Conservation (phyloP, 2,888 invertebrate genomes). For the Brachypalpus laphriformis region DNA sequence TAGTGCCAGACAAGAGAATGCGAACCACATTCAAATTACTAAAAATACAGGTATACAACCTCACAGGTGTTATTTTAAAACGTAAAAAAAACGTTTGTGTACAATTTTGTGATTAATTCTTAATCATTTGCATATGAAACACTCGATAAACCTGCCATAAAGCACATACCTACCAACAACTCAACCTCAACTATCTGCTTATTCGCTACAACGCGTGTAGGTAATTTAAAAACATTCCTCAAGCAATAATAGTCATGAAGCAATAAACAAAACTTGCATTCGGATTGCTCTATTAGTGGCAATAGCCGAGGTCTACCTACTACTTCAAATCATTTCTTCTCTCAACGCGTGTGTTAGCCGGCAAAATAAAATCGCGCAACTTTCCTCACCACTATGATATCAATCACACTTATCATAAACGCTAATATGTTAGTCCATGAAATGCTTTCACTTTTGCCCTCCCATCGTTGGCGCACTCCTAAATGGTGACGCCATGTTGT, state of each 20-base stretch:
- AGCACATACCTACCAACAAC: background rate
- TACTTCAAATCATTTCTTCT: background rate
- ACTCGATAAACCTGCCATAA: background rate
- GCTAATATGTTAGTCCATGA: background rate
- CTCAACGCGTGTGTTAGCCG: background rate
- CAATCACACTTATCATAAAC: slow-evolving; percentile 38
- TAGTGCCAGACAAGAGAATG: no score
- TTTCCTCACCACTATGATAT: slow-evolving; percentile 8
- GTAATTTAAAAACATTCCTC: slow-evolving; percentile 8
- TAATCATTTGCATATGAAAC: background rate
- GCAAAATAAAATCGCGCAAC: slow-evolving; percentile 30
- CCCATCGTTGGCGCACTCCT: background rate
- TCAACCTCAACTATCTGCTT: background rate
- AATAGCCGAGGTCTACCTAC: background rate
- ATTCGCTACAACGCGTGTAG: background rate
- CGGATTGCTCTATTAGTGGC: background rate
- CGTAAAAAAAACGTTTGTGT: background rate
- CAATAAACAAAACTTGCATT: slow-evolving; percentile 8
- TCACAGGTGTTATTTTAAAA: background rate
- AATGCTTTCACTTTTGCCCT: slow-evolving; percentile 64
- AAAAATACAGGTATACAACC: background rate
- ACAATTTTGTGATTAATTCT: background rate
- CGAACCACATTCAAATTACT: no score
- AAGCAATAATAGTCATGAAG: background rate
- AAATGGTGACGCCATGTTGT: slow-evolving; percentile 17